A percentile compares a stretch with the other conserved stretches of the same genome.
phyloP scores from a whole-genome alignment of 1,140 invertebrate genomes.

The Drosophila tsacasi region DNA sequence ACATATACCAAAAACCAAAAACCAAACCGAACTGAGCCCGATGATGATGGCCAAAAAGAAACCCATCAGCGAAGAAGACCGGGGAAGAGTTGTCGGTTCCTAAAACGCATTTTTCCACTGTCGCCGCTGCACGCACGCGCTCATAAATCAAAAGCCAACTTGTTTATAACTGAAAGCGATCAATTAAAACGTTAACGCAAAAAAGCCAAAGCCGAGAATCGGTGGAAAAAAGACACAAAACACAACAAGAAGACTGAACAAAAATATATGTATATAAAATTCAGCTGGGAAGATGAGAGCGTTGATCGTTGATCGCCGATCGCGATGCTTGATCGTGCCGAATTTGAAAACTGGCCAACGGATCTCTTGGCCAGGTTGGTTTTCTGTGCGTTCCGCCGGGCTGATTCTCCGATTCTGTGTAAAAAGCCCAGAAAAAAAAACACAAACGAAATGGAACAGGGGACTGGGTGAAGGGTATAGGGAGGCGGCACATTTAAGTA shows the following conservation, averaged over 20 bases:
- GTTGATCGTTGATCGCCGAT: constrained; percentile 55
- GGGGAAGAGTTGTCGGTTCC: constrained; percentile 43
- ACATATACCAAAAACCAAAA: constrained; percentile 20
- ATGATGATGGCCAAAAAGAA: constrained; percentile 51
- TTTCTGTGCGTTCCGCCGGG: constrained; percentile 66
- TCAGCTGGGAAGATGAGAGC: constrained; percentile 59
- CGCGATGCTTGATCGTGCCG: constrained; percentile 76
- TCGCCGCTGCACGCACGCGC: constrained; percentile 78
- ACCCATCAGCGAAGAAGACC: constrained; percentile 37
- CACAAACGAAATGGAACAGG: constrained; percentile 19
- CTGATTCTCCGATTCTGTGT: constrained; percentile 57
- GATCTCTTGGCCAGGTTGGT: constrained; percentile 28
- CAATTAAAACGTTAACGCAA: constrained; percentile 83
- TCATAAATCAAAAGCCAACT: constrained; percentile 81
- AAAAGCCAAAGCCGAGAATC: constrained; percentile 53
- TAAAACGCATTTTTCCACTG: constrained; percentile 74
- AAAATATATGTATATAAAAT: constrained; percentile 40
- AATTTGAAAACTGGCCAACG: constrained; percentile 70
- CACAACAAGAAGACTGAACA: constrained; percentile 30
- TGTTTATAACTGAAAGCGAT: constrained; percentile 83
- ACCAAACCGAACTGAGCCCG: constrained; percentile 13
- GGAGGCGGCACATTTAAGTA: constrained; percentile 41
- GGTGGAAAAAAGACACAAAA: constrained; percentile 12
- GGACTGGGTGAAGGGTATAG: neutral
- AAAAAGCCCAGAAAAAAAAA: constrained; percentile 33